These are phyloP conservation scores for Sternarchorhynchus goeldii DNA, from an alignment of 2,797 vertebrate species.

Conservation along the genomic window DNA sequence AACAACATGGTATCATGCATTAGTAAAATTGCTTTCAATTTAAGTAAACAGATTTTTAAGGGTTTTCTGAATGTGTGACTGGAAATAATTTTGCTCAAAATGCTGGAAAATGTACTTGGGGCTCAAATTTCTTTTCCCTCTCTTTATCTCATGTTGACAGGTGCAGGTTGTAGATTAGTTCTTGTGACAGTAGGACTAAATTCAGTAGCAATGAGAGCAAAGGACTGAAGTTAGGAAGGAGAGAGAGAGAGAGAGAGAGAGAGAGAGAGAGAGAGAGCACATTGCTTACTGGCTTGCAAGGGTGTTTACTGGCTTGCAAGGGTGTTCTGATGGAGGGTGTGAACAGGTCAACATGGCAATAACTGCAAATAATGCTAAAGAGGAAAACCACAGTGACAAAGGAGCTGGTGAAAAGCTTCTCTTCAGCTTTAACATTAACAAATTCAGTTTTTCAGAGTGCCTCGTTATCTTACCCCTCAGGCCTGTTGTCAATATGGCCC, in stretches of 20 bases:
- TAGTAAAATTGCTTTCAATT: constrained; percentile 7
- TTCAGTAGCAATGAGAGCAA: constrained; percentile 17
- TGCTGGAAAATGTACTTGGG: background rate
- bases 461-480: constrained; percentile 68
- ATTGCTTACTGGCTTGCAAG: background rate
- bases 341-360: constrained; percentile 54
- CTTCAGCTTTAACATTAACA: constrained; percentile 55
- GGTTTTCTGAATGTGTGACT: background rate
- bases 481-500: constrained; percentile 56
- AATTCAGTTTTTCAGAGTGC: constrained; percentile 32
- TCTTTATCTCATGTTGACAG: constrained; percentile 26
- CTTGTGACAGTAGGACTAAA: constrained; percentile 18
- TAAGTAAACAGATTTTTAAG: background rate
- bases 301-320: constrained; percentile 9
- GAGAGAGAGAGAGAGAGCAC: background rate
- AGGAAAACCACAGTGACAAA: constrained; percentile 51
- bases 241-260: background rate
- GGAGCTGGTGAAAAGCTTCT: constrained; percentile 64
- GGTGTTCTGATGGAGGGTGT: constrained; percentile 14
- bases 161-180: constrained; percentile 30
- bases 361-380: constrained; percentile 55
- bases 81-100: constrained; percentile 5
- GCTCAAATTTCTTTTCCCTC: constrained; percentile 7
- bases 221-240: too few species aligned
- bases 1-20: background rate